Evolutionary conservation across 2,797 vertebrate genomes (phyloP).

Genomic region (Silurus aristotelis): DNA sequence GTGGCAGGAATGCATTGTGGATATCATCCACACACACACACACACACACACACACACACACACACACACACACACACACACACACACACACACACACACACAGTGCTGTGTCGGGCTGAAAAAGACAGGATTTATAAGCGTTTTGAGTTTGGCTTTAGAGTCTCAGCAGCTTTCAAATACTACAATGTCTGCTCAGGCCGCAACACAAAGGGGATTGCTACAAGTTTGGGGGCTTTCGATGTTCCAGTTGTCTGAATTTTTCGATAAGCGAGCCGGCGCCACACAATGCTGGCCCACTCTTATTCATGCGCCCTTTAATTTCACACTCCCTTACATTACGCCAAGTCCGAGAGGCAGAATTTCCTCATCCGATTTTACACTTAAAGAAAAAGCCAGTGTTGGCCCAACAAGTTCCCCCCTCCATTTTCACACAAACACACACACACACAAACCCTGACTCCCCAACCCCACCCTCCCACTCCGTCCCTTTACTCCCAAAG

Average conservation of each 20-base stretch:
- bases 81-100: conserved; percentile 51
- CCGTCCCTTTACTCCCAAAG: conserved; percentile 48
- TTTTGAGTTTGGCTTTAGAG: conserved; percentile 74
- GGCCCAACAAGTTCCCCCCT: conserved; percentile 70
- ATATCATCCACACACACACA: conserved; percentile 47
- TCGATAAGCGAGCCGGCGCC: conserved; percentile 73
- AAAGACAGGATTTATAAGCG: conserved; percentile 65
- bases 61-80: conserved; percentile 41
- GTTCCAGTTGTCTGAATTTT: conserved; percentile 81
- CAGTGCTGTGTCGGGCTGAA: conserved; percentile 54
- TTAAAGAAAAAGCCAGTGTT: conserved; percentile 68
- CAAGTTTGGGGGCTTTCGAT: conserved; percentile 80
- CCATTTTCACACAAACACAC: conserved; percentile 29
- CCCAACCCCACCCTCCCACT: background rate
- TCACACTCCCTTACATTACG: conserved; percentile 81
- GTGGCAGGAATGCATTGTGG: conserved; percentile 42
- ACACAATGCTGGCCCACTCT: conserved; percentile 74
- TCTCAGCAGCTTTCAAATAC: conserved; percentile 73
- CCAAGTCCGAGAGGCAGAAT: conserved; percentile 77
- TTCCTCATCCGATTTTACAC: conserved; percentile 79
- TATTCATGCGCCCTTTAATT: conserved; percentile 78
- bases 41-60: conserved; percentile 47
- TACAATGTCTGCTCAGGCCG: conserved; percentile 74
- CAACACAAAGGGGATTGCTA: conserved; percentile 76
- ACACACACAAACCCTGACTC: conserved; percentile 51